Percentiles rank a stretch among this genome's conserved stretches.
Conservation (phyloP, 2,888 invertebrate species). For the Eledona agricola region DNA sequence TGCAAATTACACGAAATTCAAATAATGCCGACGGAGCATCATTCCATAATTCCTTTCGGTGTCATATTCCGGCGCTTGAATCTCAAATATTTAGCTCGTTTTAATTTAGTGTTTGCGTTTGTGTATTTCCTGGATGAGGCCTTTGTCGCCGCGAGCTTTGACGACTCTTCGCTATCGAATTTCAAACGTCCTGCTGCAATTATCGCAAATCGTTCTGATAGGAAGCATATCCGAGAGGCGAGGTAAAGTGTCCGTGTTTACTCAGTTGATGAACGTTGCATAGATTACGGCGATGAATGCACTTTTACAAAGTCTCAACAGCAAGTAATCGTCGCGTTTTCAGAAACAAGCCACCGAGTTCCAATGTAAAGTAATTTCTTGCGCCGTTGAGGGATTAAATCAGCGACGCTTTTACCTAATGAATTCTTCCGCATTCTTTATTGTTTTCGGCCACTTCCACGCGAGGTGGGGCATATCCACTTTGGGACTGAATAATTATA, state of each 20-base stretch:
- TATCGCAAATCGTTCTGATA: constrained; percentile 32
- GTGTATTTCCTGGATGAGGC: constrained; percentile 31
- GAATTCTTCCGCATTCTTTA: constrained; percentile 18
- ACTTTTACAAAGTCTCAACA: constrained; percentile 43
- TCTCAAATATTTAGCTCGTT: constrained; percentile 35
- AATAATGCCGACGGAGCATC: constrained; percentile 33
- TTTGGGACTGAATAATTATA: constrained; percentile 50
- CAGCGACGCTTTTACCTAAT: constrained; percentile 28
- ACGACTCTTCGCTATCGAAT: constrained; percentile 17
- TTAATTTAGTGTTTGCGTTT: constrained; percentile 35
- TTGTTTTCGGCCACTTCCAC: constrained; percentile 13
- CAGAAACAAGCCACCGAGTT: constrained; percentile 22
- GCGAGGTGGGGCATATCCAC: constrained; percentile 29
- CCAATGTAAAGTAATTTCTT: constrained; percentile 29
- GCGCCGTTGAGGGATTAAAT: constrained; percentile 28
- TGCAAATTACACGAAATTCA: constrained; percentile 35
- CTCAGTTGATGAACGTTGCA: constrained; percentile 49
- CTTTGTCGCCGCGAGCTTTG: constrained; percentile 30
- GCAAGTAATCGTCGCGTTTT: constrained; percentile 38
- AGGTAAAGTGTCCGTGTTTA: constrained; percentile 47
- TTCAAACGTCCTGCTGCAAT: constrained; percentile 20
- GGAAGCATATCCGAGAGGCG: no score
- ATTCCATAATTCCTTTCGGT: constrained; percentile 34
- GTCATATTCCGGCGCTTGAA: constrained; percentile 32
- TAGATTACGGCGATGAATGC: constrained; percentile 48